Conservation (phyloP, 2,113 vertebrate species). For the Propithecus coquereli region DNA sequence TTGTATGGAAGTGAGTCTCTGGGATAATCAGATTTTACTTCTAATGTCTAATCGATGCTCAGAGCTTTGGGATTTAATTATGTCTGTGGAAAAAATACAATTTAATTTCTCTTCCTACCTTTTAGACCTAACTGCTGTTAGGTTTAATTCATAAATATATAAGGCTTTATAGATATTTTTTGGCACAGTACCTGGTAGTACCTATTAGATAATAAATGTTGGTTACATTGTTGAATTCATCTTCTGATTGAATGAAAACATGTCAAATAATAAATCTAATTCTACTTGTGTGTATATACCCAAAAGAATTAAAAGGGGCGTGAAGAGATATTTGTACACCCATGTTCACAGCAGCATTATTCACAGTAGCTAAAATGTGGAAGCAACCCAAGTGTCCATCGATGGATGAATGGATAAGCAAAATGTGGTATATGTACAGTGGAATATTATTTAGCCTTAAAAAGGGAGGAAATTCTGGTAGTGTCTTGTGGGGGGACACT, state of each 20-base stretch:
- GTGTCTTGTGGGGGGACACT: accelerated
- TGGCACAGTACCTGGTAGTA: neutral
- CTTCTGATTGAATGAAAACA: neutral
- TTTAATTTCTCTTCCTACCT: conserved; percentile 66
- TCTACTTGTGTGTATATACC: neutral
- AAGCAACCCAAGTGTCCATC: neutral
- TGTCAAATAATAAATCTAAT: neutral
- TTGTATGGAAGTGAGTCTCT: conserved; percentile 69
- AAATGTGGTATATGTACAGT: neutral
- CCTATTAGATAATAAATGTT: conserved; percentile 7
- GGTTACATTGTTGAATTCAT: neutral
- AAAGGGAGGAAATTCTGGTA: neutral
- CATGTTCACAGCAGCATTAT: neutral
- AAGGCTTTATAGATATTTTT: conserved; percentile 23
- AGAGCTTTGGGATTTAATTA: conserved; percentile 80
- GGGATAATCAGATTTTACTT: conserved; percentile 79
- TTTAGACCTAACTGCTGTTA: conserved; percentile 15
- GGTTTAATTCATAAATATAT: conserved; percentile 42
- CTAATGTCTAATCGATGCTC: conserved; percentile 73
- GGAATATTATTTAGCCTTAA: neutral
- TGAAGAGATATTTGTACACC: neutral
- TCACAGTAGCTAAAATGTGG: neutral
- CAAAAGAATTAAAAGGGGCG: neutral
- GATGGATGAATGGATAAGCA: neutral
- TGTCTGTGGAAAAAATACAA: conserved; percentile 65